Conservation (phyloP, 2,888 invertebrate genomes). For the Nephrotoma appendiculata region DNA sequence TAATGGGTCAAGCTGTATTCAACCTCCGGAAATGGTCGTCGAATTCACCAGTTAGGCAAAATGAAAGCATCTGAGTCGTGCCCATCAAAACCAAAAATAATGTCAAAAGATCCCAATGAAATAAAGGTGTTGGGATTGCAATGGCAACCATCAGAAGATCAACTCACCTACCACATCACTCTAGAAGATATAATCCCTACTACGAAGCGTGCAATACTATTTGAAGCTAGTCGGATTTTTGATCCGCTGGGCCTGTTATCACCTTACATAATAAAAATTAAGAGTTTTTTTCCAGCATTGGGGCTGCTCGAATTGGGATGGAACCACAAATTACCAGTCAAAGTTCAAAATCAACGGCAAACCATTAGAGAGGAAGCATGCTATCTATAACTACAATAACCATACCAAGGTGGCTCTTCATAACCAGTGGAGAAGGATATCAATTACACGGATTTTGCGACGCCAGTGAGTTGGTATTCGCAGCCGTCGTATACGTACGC, state of each 20-base stretch:
- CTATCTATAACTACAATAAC: too few species aligned
- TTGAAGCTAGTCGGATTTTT: not conserved
- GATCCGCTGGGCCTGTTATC: too few species aligned
- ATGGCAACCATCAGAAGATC: not conserved
- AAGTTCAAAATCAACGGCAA: too few species aligned
- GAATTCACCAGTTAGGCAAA: not conserved
- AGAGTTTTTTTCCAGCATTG: too few species aligned
- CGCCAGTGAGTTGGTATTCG: too few species aligned
- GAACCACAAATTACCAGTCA: too few species aligned
- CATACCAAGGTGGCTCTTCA: too few species aligned
- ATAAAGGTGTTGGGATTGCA: not conserved
- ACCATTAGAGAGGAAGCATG: too few species aligned
- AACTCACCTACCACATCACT: not conserved
- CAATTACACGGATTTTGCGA: not conserved
- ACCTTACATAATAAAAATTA: too few species aligned
- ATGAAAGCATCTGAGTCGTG: not conserved
- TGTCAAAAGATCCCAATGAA: not conserved
- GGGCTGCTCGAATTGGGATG: too few species aligned
- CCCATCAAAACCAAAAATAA: not conserved
- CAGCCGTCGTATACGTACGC: too few species aligned
- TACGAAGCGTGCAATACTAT: not conserved
- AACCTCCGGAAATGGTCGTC: not conserved
- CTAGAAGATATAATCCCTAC: not conserved
- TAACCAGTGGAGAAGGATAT: not conserved
- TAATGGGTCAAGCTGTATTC: not conserved